Percentiles rank a stretch among this genome's conserved stretches.
Evolutionary conservation across 2,888 invertebrate genomes (phyloP).

Genomic region (Limenitis camilla): DNA sequence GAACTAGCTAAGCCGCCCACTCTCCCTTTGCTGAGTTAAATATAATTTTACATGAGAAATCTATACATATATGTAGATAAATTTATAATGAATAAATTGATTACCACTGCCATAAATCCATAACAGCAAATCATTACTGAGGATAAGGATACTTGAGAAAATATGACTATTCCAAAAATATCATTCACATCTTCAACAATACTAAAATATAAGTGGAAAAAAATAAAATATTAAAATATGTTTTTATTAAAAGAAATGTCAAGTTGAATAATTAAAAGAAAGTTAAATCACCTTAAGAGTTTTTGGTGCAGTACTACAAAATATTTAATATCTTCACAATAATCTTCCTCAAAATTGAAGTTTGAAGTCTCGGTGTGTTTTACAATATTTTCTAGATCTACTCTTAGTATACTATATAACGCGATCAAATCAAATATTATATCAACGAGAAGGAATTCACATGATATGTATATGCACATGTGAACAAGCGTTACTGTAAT

Average conservation of each 20-base stretch:
- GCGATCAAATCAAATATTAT: conserved; percentile 23
- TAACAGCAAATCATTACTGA: conserved; percentile 31
- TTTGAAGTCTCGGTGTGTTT: neutral
- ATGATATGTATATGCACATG: conserved; percentile 23
- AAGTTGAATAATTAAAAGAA: neutral
- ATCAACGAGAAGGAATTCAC: conserved; percentile 24
- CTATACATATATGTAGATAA: no score
- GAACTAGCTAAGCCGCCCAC: no score
- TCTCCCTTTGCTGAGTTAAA: no score
- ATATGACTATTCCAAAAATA: conserved; percentile 27
- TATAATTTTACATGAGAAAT: no score
- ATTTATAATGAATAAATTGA: conserved; percentile 5
- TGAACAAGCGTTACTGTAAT: conserved; percentile 21
- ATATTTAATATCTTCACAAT: conserved; percentile 19
- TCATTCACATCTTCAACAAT: conserved; percentile 23
- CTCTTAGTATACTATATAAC: conserved; percentile 23
- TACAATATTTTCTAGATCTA: conserved; percentile 23
- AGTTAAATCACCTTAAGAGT: conserved; percentile 24
- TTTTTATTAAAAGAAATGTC: neutral
- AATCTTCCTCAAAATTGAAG: conserved; percentile 2
- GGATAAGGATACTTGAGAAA: conserved; percentile 26
- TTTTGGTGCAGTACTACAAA: conserved; percentile 28
- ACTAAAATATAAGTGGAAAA: conserved; percentile 11
- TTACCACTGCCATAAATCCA: conserved; percentile 29
- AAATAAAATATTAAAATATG: no score